phyloP scores from a whole-genome alignment of 2,888 invertebrate genomes.

The Scaptomyza reducta region DNA sequence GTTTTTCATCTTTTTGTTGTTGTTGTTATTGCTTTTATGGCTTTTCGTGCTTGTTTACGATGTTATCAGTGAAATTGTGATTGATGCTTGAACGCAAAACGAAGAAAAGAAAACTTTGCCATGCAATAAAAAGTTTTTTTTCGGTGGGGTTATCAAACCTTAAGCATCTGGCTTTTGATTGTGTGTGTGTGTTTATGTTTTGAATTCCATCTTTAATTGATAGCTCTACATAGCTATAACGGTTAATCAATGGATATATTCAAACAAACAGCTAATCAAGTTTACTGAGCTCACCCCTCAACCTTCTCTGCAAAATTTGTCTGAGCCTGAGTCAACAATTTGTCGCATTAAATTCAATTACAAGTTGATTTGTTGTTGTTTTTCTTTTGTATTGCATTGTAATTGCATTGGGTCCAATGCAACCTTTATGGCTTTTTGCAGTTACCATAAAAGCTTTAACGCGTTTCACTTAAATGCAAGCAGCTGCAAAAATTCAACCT shows the following conservation, averaged over 20 bases:
- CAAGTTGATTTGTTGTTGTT: not conserved
- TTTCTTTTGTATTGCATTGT: conserved; percentile 1
- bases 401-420: conserved; percentile 20
- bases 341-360: conserved; percentile 48
- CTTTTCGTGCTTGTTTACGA: conserved; percentile 53
- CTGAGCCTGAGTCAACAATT: conserved; percentile 39
- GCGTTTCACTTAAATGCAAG: conserved; percentile 62
- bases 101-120: conserved; percentile 9
- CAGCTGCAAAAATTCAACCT: conserved; percentile 35
- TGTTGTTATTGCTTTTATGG: conserved; percentile 21
- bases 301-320: conserved; percentile 3
- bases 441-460: conserved; percentile 36
- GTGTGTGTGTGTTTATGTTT: not conserved
- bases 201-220: conserved; percentile 9
- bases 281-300: conserved; percentile 1
- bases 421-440: conserved; percentile 36
- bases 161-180: conserved; percentile 28
- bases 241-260: not conserved
- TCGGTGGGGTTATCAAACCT: conserved; percentile 36
- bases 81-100: conserved; percentile 46
- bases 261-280: conserved; percentile 7
- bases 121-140: conserved; percentile 4
- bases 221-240: not conserved
- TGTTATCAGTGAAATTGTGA: conserved; percentile 66
- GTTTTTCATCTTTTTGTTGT: conserved; percentile 22